Conservation (phyloP, 2,797 vertebrate genomes). For the Morus bassanus region DNA sequence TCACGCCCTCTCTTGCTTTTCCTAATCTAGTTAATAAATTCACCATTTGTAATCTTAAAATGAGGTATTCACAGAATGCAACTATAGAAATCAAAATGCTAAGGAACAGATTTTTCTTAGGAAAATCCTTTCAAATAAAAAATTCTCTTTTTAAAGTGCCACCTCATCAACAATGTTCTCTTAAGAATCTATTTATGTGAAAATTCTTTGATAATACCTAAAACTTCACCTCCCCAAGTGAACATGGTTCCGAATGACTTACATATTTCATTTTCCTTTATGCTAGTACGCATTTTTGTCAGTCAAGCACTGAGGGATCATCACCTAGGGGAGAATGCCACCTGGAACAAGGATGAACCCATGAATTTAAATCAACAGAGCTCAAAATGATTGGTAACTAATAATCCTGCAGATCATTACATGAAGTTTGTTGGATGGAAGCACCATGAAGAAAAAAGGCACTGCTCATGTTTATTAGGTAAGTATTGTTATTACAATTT, state of each 20-base stretch:
- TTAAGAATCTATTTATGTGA: not conserved
- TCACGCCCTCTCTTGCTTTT: not conserved
- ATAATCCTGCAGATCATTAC: not conserved
- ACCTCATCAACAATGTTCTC: not conserved
- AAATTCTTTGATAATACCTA: not conserved
- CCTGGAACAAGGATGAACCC: not conserved
- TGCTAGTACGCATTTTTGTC: not conserved
- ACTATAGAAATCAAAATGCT: not conserved
- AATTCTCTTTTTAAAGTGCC: not conserved
- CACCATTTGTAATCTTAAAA: not conserved
- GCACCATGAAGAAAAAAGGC: not conserved
- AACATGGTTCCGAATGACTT: not conserved
- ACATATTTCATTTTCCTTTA: not conserved
- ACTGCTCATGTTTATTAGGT: not conserved
- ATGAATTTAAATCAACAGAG: not conserved
- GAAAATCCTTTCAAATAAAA: not conserved
- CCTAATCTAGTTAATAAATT: not conserved
- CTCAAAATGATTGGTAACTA: not conserved
- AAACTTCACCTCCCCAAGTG: not conserved
- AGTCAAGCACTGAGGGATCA: not conserved
- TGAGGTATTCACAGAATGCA: not conserved
- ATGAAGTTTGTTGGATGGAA: not conserved
- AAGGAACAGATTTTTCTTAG: not conserved
- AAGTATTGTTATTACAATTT: not conserved
- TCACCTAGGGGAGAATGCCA: not conserved